A percentile compares a stretch with the other conserved stretches of the same genome.
Conservation (phyloP, 2,888 invertebrate species). For the Andrena trimmerana region DNA sequence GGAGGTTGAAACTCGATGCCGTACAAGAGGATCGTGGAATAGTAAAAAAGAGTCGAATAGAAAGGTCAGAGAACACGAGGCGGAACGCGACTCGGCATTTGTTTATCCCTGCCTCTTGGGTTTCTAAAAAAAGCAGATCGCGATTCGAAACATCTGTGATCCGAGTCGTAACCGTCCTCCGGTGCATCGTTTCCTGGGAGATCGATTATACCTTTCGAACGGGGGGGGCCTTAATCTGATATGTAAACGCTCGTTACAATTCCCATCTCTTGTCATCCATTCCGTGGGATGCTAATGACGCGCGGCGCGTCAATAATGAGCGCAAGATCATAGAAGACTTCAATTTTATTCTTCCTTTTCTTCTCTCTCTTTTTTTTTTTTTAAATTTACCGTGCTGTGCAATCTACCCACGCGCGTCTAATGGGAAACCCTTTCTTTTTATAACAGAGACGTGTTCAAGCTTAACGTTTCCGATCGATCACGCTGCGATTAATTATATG, state of each 20-base stretch:
- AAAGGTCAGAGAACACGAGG: conserved; percentile 50
- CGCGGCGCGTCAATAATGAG: not conserved
- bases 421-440: conserved; percentile 64
- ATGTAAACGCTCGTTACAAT: too few relatives aligned
- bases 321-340: conserved; percentile 10
- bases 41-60: conserved; percentile 7
- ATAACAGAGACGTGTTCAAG: conserved; percentile 48
- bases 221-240: not conserved
- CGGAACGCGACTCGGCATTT: conserved; percentile 24
- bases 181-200: not conserved
- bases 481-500: conserved; percentile 46
- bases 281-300: not conserved
- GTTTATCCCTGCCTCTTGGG: conserved; percentile 34
- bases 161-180: not conserved
- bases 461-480: conserved; percentile 48
- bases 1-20: conserved; percentile 18
- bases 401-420: conserved; percentile 55
- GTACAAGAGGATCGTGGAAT: not conserved
- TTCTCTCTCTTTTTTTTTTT: conserved; percentile 36
- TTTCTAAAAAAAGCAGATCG: conserved; percentile 48
- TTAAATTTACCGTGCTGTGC: conserved; percentile 54
- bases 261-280: too few relatives aligned
- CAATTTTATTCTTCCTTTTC: conserved; percentile 33
- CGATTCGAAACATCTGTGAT: conserved; percentile 26
- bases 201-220: not conserved